Evolutionary conservation across 2,888 invertebrate species (phyloP).

Genomic region (Sipha maydis): DNA sequence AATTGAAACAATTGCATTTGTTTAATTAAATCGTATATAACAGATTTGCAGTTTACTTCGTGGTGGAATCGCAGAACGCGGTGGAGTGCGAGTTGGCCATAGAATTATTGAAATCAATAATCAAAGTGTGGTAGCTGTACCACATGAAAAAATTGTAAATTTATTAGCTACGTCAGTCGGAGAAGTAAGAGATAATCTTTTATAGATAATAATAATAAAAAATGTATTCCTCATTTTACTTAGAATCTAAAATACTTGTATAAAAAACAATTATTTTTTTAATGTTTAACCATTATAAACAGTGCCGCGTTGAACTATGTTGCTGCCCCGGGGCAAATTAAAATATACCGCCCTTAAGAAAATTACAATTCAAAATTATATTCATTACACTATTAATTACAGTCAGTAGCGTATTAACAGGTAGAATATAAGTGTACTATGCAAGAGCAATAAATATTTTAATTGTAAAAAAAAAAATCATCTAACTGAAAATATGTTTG

Average conservation of each 20-base stretch:
- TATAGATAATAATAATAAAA: not conserved
- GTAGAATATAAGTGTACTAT: too few relatives aligned
- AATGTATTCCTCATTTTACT: too few relatives aligned
- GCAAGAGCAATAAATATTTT: too few relatives aligned
- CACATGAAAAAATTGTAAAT: slow-evolving; percentile 99
- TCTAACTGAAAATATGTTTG: too few relatives aligned
- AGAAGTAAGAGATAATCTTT: slow-evolving; percentile 76
- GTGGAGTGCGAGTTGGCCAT: slow-evolving; percentile 98
- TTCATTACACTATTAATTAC: too few relatives aligned
- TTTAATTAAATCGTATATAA: slow-evolving; percentile 63
- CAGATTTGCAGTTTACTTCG: slow-evolving; percentile 97
- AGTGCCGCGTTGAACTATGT: too few relatives aligned
- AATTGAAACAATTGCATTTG: not conserved
- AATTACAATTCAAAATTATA: too few relatives aligned
- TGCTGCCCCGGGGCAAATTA: too few relatives aligned
- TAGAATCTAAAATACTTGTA: not conserved
- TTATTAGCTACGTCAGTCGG: slow-evolving; percentile 98
- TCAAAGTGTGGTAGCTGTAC: slow-evolving; percentile 99
- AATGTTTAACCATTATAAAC: not conserved
- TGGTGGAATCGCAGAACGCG: slow-evolving; percentile 98
- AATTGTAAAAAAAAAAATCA: too few relatives aligned
- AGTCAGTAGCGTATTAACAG: too few relatives aligned
- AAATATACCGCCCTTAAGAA: too few relatives aligned
- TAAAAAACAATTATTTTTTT: not conserved
- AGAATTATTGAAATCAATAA: slow-evolving; percentile 99